Conservation (phyloP, 2,113 vertebrate species). For the Mormyrus lacerda region DNA sequence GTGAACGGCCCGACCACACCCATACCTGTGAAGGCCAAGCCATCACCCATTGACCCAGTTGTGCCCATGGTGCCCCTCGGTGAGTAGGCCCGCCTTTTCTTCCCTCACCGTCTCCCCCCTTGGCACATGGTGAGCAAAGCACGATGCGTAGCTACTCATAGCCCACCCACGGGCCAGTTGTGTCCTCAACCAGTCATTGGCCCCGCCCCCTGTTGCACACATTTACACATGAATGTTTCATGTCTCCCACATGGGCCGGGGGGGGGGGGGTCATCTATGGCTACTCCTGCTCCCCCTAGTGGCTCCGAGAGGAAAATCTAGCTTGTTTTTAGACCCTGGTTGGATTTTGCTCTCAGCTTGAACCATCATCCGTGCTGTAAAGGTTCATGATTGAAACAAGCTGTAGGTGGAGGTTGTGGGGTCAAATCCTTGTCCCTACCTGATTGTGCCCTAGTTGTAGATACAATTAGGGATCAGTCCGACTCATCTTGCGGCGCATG, state of each 20-base stretch:
- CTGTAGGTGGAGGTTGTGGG: not conserved
- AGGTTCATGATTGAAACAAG: not conserved
- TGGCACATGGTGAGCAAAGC: not conserved
- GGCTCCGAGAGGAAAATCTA: not conserved
- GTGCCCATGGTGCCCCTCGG: slow-evolving; percentile 71
- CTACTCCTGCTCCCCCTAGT: not conserved
- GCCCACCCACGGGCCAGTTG: not conserved
- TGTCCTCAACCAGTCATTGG: not conserved
- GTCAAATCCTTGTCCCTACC: not conserved
- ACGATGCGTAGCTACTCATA: not conserved
- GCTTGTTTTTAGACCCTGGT: not conserved
- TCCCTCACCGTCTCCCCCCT: too few species aligned
- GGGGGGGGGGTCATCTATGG: not conserved
- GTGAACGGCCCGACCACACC: slow-evolving; percentile 86
- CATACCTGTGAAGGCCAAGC: slow-evolving; percentile 77
- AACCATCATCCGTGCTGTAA: not conserved
- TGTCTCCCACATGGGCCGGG: not conserved
- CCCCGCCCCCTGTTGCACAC: not conserved
- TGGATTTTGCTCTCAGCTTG: not conserved
- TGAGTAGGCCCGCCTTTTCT: slow-evolving; percentile 40
- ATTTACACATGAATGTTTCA: not conserved
- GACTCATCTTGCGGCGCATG: not conserved
- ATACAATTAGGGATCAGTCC: not conserved
- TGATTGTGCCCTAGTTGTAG: not conserved
- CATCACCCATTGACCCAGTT: slow-evolving; percentile 68